These are phyloP conservation scores for Stratiomys singularior DNA, from an alignment of 2,888 invertebrate species.

Conservation along the genomic window DNA sequence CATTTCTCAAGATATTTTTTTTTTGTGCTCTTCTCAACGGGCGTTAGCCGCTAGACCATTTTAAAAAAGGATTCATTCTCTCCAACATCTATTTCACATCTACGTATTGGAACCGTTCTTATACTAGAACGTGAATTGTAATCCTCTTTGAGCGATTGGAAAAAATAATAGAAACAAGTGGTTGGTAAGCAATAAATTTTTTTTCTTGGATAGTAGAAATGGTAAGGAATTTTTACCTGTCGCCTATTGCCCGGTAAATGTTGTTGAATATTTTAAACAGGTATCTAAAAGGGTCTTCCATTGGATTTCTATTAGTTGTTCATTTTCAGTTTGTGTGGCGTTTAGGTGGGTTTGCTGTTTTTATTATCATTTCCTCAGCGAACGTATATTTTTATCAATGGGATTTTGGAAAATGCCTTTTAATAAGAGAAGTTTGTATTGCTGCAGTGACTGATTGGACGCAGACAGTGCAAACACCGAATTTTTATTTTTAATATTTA, in stretches of 20 bases:
- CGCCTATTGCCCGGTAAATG: no score
- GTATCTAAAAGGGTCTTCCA: neutral
- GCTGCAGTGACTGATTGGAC: no score
- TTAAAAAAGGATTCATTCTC: neutral
- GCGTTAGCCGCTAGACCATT: neutral
- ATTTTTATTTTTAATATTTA: no score
- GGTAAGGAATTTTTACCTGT: neutral
- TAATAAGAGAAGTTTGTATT: no score
- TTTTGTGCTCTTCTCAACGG: no score
- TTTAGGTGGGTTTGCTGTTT: neutral
- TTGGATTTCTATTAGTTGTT: neutral
- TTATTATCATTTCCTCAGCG: neutral
- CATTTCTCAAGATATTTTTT: no score
- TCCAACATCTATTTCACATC: no score
- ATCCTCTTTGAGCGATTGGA: constrained; percentile 2
- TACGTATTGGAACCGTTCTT: no score
- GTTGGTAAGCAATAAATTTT: constrained; percentile 18
- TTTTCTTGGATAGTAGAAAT: neutral
- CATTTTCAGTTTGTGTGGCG: neutral
- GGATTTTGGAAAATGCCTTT: no score
- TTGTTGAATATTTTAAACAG: no score
- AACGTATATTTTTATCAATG: no score
- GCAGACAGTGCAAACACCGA: no score
- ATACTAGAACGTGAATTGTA: neutral
- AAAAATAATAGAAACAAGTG: constrained; percentile 18